Conservation (phyloP, 2,113 vertebrate species). For the Callipepla squamata region DNA sequence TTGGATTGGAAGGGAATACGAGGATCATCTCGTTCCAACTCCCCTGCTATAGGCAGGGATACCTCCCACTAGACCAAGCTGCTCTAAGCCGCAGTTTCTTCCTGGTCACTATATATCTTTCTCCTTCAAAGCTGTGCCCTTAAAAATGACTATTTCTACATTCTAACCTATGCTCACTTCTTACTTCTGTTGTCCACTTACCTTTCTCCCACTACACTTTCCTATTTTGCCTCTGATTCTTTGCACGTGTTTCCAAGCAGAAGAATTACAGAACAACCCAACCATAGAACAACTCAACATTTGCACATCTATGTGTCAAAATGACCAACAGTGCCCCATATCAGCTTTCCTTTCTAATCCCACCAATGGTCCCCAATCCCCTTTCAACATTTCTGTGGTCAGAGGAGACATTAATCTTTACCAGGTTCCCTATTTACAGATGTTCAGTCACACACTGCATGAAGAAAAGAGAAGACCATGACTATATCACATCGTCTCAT, state of each 20-base stretch:
- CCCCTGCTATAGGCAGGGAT: too few species aligned
- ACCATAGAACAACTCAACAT: neutral
- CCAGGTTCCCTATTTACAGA: neutral
- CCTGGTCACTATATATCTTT: neutral
- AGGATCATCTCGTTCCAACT: too few species aligned
- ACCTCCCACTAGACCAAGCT: too few species aligned
- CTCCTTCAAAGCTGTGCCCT: neutral
- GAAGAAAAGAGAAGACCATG: neutral
- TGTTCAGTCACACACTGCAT: fast-evolving
- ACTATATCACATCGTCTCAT: neutral
- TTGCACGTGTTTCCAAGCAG: neutral
- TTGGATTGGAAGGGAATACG: too few species aligned
- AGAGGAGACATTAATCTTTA: neutral
- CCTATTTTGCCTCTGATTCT: neutral
- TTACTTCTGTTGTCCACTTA: neutral
- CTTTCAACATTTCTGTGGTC: neutral
- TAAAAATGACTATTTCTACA: neutral
- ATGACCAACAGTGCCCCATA: neutral
- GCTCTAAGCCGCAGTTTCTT: neutral
- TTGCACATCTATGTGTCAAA: neutral
- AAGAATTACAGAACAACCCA: neutral
- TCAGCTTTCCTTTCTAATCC: neutral
- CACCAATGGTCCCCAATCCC: fast-evolving
- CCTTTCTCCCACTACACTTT: neutral
- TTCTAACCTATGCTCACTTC: neutral